Evolutionary conservation across 2,888 invertebrate species (phyloP), one percentile per base, ranked within the genome.

Genomic region (Machimus rusticus): DNA sequence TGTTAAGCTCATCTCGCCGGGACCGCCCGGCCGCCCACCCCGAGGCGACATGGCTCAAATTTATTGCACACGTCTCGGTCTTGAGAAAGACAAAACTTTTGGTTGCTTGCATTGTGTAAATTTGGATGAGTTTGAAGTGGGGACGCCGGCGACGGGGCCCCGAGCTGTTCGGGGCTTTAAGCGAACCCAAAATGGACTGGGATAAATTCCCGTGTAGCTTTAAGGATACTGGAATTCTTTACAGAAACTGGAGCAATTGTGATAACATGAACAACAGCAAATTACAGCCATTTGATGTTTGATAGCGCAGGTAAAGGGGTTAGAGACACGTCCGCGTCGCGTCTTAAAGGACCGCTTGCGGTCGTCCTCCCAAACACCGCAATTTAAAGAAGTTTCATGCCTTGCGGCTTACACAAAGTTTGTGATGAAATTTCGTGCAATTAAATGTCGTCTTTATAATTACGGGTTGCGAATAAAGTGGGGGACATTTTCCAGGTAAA

Each of bases 71-170:
- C 82, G 66, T 82, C 82, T 82, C 57, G 55, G 57, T 46, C 57
- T 57, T 28, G 82, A 82, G 82, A 82, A 82, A 81, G 57, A 82
- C 82, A 82, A 82, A 82, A 82, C 82, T 82, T 82, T 66, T 57
- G 82, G 57, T 82, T 82, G 57, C 55, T 82, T 82, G 82, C 82
- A 82, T 82, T 82, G 37, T 82, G 51, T 57, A 57, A 82, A 82
- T 79, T 46, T 55, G 79, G 23, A 28, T 28, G 79, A 79, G 79
- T 51, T 79, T 79, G 46, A n/a, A 79, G 19, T 23, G 66, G 28
- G 19, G 23, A 14, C 23, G 8, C 23, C 28, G 51, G n/a, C 51
- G 51, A 79, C 14, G 28, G 51, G n/a, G n/a, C 46, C 12, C 31
- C 9, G 23, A 46, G 66, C 28, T 16, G 28, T n/a, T 31, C 5